These are phyloP conservation scores for Centropus unirufus DNA, from an alignment of 2,113 vertebrate genomes.

Conservation along the genomic window DNA sequence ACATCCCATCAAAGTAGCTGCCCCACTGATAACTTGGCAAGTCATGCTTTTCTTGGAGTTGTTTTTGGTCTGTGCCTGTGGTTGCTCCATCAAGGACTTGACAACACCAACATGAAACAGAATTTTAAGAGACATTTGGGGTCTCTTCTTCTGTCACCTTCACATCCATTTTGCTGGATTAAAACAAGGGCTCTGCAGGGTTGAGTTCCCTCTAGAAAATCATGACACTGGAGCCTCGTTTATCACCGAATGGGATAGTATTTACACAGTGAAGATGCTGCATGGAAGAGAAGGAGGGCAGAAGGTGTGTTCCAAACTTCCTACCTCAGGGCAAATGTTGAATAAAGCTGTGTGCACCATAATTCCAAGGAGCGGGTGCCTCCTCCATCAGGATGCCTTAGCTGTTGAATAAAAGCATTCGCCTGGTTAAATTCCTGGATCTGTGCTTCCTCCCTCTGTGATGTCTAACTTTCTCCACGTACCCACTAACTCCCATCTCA, in stretches of 20 bases:
- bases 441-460: not conserved
- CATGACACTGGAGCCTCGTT: accelerated
- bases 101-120: accelerated
- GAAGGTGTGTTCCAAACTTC: accelerated
- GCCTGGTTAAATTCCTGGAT: not conserved
- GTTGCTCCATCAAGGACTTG: not conserved
- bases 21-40: not conserved
- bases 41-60: not conserved
- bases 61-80: not conserved
- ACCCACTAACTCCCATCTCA: not conserved
- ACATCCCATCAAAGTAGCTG: not conserved
- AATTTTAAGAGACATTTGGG: not conserved
- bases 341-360: accelerated
- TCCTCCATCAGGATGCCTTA: accelerated
- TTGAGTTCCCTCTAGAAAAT: accelerated
- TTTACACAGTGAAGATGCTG: not conserved
- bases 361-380: accelerated
- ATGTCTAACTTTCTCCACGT: not conserved
- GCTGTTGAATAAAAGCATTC: not conserved
- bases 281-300: accelerated
- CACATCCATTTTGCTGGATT: not conserved
- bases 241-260: accelerated
- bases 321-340: accelerated
- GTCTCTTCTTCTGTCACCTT: not conserved
- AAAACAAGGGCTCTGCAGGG: not conserved